phyloP scores from a whole-genome alignment of 53 echinoderm and acorn worm species.

The Glandiceps talaboti region DNA sequence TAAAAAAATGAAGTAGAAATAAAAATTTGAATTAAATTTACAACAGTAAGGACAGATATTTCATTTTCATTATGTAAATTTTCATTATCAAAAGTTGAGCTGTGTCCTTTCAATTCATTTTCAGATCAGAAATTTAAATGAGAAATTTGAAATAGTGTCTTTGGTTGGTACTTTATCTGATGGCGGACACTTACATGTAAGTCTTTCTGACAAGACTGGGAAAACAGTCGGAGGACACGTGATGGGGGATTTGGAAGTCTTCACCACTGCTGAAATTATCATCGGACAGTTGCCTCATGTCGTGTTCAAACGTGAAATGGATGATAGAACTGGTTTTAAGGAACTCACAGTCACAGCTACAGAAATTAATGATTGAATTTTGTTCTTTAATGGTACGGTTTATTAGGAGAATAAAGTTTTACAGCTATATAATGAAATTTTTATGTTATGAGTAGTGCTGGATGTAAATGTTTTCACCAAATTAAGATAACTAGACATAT shows the following conservation, averaged over 20 bases:
- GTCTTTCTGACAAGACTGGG: constrained; percentile 57
- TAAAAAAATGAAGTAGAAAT: too few relatives aligned
- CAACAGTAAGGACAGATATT: too few relatives aligned
- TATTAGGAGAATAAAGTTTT: too few relatives aligned
- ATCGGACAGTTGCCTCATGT: constrained; percentile 55
- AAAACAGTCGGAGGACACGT: constrained; percentile 83
- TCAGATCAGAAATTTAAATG: constrained; percentile 24
- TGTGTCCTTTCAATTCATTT: constrained; percentile 3
- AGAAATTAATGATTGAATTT: too few relatives aligned
- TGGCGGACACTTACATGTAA: constrained; percentile 56
- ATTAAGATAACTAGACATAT: too few relatives aligned
- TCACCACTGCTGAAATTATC: constrained; percentile 77
- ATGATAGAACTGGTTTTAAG: constrained; percentile 36
- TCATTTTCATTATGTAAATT: too few relatives aligned
- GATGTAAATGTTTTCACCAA: too few relatives aligned
- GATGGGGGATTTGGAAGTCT: constrained; percentile 40
- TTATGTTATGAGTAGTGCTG: too few relatives aligned
- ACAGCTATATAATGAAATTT: too few relatives aligned
- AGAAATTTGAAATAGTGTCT: constrained; percentile 67
- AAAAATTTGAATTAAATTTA: too few relatives aligned
- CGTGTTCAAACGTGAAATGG: constrained; percentile 42
- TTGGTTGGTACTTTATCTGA: constrained; percentile 53
- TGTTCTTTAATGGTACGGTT: too few relatives aligned
- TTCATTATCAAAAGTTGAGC: too few relatives aligned
- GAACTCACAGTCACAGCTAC: constrained; percentile 50